phyloP scores from a whole-genome alignment of 2,888 invertebrate species.

The Acleris literana region DNA sequence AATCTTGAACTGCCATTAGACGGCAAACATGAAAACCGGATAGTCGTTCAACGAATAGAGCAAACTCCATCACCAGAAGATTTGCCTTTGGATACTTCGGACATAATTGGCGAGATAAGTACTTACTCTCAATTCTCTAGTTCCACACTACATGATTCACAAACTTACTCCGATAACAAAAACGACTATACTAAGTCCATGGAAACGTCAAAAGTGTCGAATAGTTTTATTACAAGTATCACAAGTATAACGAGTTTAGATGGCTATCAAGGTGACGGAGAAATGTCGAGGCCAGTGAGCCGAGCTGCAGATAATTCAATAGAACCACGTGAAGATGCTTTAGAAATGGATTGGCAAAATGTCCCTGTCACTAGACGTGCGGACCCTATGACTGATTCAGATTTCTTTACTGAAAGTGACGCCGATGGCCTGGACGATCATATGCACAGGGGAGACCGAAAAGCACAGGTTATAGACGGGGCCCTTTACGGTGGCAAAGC shows the following conservation, averaged over 20 bases:
- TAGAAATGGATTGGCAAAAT: conserved; percentile 83
- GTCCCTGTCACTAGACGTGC: conserved; percentile 87
- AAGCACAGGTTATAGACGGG: conserved; percentile 94
- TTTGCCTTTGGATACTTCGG: conserved; percentile 90
- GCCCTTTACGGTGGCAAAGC: conserved; percentile 92
- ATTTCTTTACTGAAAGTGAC: conserved; percentile 95
- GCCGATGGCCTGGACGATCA: conserved; percentile 92
- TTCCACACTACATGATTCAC: conserved; percentile 80
- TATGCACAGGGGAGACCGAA: conserved; percentile 87
- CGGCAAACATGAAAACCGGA: conserved; percentile 72
- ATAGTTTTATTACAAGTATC: conserved; percentile 92
- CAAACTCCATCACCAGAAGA: conserved; percentile 94
- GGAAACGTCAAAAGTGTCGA: conserved; percentile 86
- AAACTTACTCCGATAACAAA: conserved; percentile 83
- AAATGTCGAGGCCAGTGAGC: conserved; percentile 94
- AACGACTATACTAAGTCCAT: conserved; percentile 85
- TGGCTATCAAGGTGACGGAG: conserved; percentile 96
- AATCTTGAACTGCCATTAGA: conserved; percentile 82
- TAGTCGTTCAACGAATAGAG: conserved; percentile 83
- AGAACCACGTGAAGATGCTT: conserved; percentile 78
- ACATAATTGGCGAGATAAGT: conserved; percentile 84
- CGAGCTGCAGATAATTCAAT: conserved; percentile 90
- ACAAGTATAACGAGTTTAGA: conserved; percentile 96
- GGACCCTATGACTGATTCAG: conserved; percentile 95
- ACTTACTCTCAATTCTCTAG: conserved; percentile 80